phyloP scores from a whole-genome alignment of 2,113 vertebrate species.

The Nothobranchius kuhntae region DNA sequence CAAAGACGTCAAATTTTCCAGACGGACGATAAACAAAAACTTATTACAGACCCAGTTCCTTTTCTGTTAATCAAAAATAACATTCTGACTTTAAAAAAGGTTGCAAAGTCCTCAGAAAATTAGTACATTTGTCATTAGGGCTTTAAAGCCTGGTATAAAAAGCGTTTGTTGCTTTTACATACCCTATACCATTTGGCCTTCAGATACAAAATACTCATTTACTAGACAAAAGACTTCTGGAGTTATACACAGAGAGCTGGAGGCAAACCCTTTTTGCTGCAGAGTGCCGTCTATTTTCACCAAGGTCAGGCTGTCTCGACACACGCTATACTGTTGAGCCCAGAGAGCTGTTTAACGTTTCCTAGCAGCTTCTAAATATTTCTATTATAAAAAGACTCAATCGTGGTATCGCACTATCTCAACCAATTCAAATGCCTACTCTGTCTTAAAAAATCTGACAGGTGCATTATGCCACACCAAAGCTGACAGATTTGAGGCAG shows the following conservation, averaged over 20 bases:
- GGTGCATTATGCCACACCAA: slow-evolving; percentile 1
- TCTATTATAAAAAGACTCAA: slow-evolving; percentile 5
- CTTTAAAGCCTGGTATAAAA: neutral
- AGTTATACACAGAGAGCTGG: slow-evolving; percentile 34
- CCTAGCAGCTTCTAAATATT: neutral
- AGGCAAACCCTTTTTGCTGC: slow-evolving; percentile 14
- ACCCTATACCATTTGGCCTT: neutral
- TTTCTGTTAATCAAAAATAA: slow-evolving; percentile 3
- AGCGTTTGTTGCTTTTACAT: slow-evolving; percentile 3
- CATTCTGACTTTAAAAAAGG: slow-evolving; percentile 4
- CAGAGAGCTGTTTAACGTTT: slow-evolving; percentile 35
- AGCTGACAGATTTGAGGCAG: neutral
- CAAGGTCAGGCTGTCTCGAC: slow-evolving; percentile 21
- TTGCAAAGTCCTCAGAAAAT: neutral
- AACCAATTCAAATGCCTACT: slow-evolving; percentile 15
- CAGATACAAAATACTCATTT: neutral
- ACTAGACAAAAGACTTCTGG: slow-evolving; percentile 23
- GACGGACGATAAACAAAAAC: slow-evolving; percentile 3
- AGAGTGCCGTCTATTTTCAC: slow-evolving; percentile 21
- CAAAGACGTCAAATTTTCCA: slow-evolving; percentile 8
- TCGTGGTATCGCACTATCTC: slow-evolving; percentile 17
- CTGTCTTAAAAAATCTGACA: neutral
- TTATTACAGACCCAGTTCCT: too few species aligned
- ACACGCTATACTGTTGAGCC: slow-evolving; percentile 4
- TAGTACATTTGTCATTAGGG: neutral